Conservation (phyloP, 2,797 vertebrate genomes). For the Phrynocephalus forsythii region DNA sequence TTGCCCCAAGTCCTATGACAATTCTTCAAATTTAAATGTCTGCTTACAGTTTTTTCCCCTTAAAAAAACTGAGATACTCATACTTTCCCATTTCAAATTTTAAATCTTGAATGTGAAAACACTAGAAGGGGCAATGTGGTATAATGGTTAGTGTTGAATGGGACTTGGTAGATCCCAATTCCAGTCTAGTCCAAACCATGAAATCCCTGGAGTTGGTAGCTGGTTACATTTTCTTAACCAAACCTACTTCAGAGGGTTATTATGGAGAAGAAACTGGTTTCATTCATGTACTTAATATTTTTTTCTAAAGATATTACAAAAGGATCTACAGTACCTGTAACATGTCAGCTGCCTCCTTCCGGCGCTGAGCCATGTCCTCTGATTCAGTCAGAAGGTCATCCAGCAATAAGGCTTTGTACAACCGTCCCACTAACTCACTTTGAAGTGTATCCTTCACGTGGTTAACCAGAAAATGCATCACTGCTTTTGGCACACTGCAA, state of each 20-base stretch:
- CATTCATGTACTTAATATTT: not conserved
- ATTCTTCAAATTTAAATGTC: not conserved
- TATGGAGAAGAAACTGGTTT: not conserved
- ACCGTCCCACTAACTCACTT: slow-evolving; percentile 96
- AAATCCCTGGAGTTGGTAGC: not conserved
- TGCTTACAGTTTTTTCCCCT: not conserved
- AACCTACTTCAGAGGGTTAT: not conserved
- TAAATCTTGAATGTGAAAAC: not conserved
- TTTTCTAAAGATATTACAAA: not conserved
- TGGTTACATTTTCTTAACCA: not conserved
- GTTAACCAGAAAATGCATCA: slow-evolving; percentile 99
- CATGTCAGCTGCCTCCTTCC: slow-evolving; percentile 97
- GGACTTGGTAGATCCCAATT: not conserved
- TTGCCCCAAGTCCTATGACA: too few species aligned
- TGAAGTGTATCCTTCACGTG: slow-evolving; percentile 97
- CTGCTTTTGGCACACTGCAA: slow-evolving; percentile 95
- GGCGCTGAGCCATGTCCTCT: slow-evolving; percentile 98
- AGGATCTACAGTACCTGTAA: slow-evolving; percentile 84
- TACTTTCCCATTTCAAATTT: not conserved
- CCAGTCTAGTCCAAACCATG: not conserved
- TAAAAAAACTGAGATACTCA: too few species aligned
- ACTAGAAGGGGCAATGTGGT: not conserved
- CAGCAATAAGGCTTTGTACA: slow-evolving; percentile 91
- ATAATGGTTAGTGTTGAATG: not conserved
- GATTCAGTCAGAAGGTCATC: slow-evolving; percentile 96